Base-by-base conservation (phyloP, 2,797 vertebrate species). In the Orestias chungarensis region DNA sequence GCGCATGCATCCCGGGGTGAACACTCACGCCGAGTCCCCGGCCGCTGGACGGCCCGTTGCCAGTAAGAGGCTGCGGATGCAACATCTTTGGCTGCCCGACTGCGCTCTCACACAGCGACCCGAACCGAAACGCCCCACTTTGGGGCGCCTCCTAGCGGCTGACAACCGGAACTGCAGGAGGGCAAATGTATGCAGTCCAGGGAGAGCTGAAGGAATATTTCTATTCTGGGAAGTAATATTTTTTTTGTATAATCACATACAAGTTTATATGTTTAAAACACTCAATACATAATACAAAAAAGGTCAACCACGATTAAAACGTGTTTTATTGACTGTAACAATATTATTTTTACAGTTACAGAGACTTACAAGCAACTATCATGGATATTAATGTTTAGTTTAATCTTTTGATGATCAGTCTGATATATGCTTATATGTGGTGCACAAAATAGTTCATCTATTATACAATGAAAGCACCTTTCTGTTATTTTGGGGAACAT, bases 21-120 rank as follows among this genome's bases (percentile, higher is more conserved):
- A 88, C 82, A 27, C 88, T 94, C 87, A 95, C 79, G 76, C 88
- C 91, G 69, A 94, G 92, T 81, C 93, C 94, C 90, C 95, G 93
- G 94, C 92, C 93, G 82, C 77, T 92, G 71, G 87, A 92, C 74
- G 95, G 92, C 94, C 95, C 93, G 65, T 90, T 95, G 89, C 93
- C 94, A 65, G 94, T 89, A 80, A 94, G 92, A 87, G 94, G 93
- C 93, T 95, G 94, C 92, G 94, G 94, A 92, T 95, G 94, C 92
- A 95, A 94, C 95, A 95, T 95, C 82, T 88, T 90, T 82, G 86
- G 91, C 83, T 89, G 87, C 86, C 88, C 78, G 40, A 87, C 87
- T 80, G 88, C 25, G 80, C 70, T 69, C 88, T 85, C 82, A 75
- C 65, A 17, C 77, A 47, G 1, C 70, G 25, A 27, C 23, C 59